A percentile compares a stretch with the other conserved stretches of the same genome.
These are phyloP conservation scores for Epizoanthus fatuus DNA, from an alignment of 92 coral and sea anemone species.

Conservation along the genomic window DNA sequence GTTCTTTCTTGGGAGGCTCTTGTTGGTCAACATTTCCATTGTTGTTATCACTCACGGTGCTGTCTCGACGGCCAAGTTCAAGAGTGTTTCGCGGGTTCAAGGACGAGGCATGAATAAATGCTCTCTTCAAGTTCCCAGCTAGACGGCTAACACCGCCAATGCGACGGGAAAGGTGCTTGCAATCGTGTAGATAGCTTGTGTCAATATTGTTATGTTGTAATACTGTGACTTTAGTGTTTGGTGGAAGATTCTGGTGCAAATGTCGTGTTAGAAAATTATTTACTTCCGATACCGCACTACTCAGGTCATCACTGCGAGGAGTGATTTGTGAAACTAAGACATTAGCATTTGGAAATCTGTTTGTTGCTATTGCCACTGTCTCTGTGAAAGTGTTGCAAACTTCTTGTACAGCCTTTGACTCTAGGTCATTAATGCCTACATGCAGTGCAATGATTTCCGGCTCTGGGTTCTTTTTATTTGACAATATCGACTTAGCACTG, in stretches of 20 bases:
- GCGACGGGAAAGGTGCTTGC: not conserved
- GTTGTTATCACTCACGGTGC: not conserved
- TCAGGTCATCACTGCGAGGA: not conserved
- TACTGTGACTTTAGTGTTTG: not conserved
- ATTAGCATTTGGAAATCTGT: not conserved
- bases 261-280: not conserved
- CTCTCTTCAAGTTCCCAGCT: not conserved
- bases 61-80: not conserved
- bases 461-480: not conserved
- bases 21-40: not conserved
- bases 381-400: not conserved
- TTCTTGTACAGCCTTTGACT: not conserved
- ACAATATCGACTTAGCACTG: not conserved
- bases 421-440: not conserved
- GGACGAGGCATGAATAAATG: not conserved
- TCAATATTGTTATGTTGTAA: not conserved
- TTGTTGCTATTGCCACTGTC: not conserved
- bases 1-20: not conserved
- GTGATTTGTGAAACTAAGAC: not conserved
- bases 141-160: not conserved
- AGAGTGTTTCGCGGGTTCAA: not conserved
- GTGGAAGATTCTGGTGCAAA: not conserved
- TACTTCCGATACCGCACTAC: not conserved
- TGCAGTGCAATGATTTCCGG: not conserved
- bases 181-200: not conserved